These are phyloP conservation scores for Centropus unirufus DNA, from an alignment of 2,113 vertebrate species.

Conservation along the genomic window DNA sequence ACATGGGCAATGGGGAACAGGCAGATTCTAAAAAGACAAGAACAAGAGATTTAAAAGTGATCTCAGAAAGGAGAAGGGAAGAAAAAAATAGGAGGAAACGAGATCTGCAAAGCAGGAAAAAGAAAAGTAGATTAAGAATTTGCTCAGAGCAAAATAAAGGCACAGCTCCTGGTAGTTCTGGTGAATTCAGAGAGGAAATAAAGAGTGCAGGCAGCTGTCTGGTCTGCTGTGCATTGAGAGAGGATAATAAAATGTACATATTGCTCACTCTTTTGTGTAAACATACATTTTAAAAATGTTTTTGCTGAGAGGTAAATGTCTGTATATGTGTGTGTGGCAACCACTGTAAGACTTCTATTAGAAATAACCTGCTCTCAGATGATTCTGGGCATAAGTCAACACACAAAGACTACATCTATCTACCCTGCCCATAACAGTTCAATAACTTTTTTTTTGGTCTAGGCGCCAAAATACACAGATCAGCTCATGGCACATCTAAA, in stretches of 20 bases:
- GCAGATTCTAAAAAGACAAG: constrained; percentile 2
- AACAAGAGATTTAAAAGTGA: neutral
- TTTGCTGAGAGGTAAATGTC: neutral
- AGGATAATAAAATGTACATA: neutral
- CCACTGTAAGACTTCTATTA: neutral
- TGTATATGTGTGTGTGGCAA: neutral
- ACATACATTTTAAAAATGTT: neutral
- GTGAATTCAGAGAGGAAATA: neutral
- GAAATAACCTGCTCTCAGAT: neutral
- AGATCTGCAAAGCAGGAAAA: neutral
- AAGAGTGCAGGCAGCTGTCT: neutral
- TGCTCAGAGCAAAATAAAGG: neutral
- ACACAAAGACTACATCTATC: neutral
- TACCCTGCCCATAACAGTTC: neutral
- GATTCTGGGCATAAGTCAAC: neutral
- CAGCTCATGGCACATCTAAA: neutral
- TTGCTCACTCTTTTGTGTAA: neutral
- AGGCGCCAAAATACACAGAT: neutral
- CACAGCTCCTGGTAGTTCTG: neutral
- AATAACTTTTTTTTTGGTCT: neutral
- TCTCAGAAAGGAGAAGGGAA: neutral
- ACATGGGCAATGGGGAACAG: neutral
- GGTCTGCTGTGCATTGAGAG: neutral
- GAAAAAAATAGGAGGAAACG: neutral
- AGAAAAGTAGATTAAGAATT: neutral